Conservation (phyloP, 2,888 invertebrate species). For the Phragmatobia fuliginosa region DNA sequence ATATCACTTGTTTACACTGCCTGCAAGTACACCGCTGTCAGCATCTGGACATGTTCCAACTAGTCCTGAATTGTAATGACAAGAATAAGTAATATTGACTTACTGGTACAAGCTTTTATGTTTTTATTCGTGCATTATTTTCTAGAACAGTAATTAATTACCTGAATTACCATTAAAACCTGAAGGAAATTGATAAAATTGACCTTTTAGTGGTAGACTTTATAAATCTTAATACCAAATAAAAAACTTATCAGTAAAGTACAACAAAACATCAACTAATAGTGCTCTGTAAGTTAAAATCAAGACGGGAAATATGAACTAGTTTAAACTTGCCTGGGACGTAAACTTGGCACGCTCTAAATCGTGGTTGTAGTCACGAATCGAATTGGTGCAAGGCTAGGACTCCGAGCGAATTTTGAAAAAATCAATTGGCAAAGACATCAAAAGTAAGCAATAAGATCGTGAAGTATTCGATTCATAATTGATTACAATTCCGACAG, state of each 20-base stretch:
- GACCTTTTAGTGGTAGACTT: background rate
- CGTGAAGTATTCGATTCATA: background rate
- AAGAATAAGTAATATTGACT: constrained; percentile 23
- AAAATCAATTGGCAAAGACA: too few species aligned
- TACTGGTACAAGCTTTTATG: background rate
- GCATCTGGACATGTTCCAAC: constrained; percentile 48
- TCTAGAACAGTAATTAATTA: background rate
- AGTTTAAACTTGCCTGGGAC: constrained; percentile 67
- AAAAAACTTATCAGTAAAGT: constrained; percentile 10
- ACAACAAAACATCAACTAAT: constrained; percentile 42
- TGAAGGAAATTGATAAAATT: background rate
- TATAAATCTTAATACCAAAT: background rate
- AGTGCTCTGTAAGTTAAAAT: constrained; percentile 49
- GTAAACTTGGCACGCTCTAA: constrained; percentile 71
- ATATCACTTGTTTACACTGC: constrained; percentile 68
- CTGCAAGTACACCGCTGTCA: constrained; percentile 56
- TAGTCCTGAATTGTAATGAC: constrained; percentile 42
- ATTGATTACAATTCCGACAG: background rate
- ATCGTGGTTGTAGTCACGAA: constrained; percentile 73
- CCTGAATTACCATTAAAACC: background rate
- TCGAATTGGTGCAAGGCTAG: constrained; percentile 51
- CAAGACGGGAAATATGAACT: constrained; percentile 67
- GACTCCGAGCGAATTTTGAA: constrained; percentile 29
- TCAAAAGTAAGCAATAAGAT: too few species aligned
- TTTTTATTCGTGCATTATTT: background rate